Evolutionary conservation across 2,797 vertebrate species (phyloP).

Genomic region (Hippocampus kuda): DNA sequence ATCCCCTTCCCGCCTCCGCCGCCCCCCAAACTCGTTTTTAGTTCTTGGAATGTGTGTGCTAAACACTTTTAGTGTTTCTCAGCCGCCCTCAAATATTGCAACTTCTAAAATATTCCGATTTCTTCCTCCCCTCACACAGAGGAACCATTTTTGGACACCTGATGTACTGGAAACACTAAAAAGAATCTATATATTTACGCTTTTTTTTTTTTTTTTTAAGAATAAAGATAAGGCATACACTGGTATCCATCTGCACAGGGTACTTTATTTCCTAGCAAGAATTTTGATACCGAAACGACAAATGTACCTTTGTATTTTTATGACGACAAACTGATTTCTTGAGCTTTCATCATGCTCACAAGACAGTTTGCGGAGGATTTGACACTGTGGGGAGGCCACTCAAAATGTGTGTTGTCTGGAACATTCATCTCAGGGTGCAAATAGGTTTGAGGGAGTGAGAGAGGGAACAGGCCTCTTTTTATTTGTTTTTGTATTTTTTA

Average conservation of each 20-base stretch:
- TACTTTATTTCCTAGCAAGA: slow-evolving; percentile 70
- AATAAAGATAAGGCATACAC: slow-evolving; percentile 64
- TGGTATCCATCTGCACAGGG: slow-evolving; percentile 75
- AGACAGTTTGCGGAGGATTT: slow-evolving; percentile 60
- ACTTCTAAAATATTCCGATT: neutral
- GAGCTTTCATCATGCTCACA: slow-evolving; percentile 56
- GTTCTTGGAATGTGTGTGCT: neutral
- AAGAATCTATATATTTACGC: slow-evolving; percentile 29
- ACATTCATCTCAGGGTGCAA: slow-evolving; percentile 75
- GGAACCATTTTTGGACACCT: slow-evolving; percentile 63
- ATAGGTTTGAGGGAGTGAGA: slow-evolving; percentile 38
- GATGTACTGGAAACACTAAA: slow-evolving; percentile 71
- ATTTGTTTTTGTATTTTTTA: slow-evolving; percentile 42
- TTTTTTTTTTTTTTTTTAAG: slow-evolving; percentile 44
- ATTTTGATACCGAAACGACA: slow-evolving; percentile 70
- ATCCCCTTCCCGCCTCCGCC: too few relatives aligned
- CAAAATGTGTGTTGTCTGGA: slow-evolving; percentile 61
- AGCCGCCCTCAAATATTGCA: slow-evolving; percentile 62
- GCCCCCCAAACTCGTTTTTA: neutral
- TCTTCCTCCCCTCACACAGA: neutral
- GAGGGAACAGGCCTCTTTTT: slow-evolving; percentile 52
- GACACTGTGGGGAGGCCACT: slow-evolving; percentile 54
- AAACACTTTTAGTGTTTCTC: neutral
- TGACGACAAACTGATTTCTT: slow-evolving; percentile 50
- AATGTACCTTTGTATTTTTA: slow-evolving; percentile 77